phyloP scores from a whole-genome alignment of 1,140 invertebrate species.

The Chironomus tepperi region DNA sequence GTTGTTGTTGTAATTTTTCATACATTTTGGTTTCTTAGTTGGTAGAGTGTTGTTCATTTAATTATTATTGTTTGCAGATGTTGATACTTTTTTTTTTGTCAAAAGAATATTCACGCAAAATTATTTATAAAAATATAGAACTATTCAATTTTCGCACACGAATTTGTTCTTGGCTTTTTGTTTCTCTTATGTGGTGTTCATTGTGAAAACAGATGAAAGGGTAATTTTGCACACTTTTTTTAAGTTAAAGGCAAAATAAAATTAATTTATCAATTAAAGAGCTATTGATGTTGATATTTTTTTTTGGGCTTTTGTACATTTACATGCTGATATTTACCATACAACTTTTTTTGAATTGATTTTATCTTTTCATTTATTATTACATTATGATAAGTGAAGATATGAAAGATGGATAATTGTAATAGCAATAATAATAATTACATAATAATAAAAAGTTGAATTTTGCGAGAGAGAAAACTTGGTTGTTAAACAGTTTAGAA shows the following conservation, averaged over 20 bases:
- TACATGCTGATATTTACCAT: not conserved
- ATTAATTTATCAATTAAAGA: not conserved
- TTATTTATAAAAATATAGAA: not conserved
- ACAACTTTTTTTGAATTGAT: not conserved
- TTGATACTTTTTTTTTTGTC: not conserved
- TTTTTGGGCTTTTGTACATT: not conserved
- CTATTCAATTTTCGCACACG: not conserved
- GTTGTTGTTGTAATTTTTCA: not conserved
- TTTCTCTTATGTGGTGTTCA: not conserved
- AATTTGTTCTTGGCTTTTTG: not conserved
- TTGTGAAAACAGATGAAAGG: conserved; percentile 4
- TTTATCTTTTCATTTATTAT: not conserved
- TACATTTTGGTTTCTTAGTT: not conserved
- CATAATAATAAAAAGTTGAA: not conserved
- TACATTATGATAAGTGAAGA: not conserved
- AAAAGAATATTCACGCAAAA: conserved; percentile 14
- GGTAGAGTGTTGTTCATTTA: no score
- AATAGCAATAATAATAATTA: not conserved
- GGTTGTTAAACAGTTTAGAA: conserved; percentile 57
- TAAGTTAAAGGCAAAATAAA: not conserved
- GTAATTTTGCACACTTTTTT: no score
- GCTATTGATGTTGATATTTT: not conserved
- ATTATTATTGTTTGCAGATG: no score
- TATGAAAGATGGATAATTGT: not conserved
- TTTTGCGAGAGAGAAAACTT: not conserved